phyloP scores from a whole-genome alignment of 2,888 invertebrate species.

The Tyria jacobaeae region DNA sequence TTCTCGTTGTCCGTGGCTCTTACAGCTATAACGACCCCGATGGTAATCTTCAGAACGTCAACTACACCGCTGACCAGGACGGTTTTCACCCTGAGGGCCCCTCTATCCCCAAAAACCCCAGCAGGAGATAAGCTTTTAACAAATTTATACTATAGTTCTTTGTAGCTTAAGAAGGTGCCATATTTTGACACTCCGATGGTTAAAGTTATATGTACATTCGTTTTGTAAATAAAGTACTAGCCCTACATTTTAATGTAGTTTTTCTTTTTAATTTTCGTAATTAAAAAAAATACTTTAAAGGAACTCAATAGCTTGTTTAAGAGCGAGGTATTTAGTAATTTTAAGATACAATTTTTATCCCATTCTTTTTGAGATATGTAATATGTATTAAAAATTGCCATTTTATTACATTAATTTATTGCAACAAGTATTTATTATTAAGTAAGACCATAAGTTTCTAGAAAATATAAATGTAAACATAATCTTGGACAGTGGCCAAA shows the following conservation, averaged over 20 bases:
- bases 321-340: no score
- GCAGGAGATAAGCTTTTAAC: conserved; percentile 1
- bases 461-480: no score
- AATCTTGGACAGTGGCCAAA: no score
- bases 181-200: conserved; percentile 8
- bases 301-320: no score
- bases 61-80: conserved; percentile 14
- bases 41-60: conserved; percentile 60
- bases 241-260: background rate
- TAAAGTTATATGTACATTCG: conserved; percentile 8
- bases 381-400: no score
- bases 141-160: background rate
- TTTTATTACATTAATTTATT: no score
- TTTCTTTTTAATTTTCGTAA: background rate
- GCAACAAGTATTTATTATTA: no score
- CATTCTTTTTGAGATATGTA: no score
- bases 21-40: conserved; percentile 86
- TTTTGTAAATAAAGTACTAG: conserved; percentile 14
- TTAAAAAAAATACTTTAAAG: no score
- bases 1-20: conserved; percentile 86
- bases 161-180: conserved; percentile 9
- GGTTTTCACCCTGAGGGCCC: conserved; percentile 12
- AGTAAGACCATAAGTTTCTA: no score
- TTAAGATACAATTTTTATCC: no score
- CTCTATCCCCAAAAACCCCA: conserved; percentile 3